phyloP scores from a whole-genome alignment of 2,797 vertebrate species.

The Poeciliopsis gracilis region DNA sequence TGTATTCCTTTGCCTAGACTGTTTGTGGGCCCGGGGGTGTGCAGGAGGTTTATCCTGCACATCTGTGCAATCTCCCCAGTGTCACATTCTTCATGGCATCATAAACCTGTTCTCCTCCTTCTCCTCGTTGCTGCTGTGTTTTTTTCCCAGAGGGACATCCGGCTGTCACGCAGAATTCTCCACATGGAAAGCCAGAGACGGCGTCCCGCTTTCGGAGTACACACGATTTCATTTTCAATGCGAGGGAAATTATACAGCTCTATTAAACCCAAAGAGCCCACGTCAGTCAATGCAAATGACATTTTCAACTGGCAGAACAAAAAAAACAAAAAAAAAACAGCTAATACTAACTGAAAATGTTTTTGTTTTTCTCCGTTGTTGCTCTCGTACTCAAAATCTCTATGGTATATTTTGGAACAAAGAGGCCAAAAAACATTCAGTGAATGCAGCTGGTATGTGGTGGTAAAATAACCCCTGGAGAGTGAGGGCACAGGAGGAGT shows the following conservation, averaged over 20 bases:
- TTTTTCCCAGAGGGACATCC: slow-evolving; percentile 48
- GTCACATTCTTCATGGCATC: slow-evolving; percentile 37
- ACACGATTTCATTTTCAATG: slow-evolving; percentile 50
- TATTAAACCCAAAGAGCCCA: slow-evolving; percentile 50
- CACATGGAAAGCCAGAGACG: slow-evolving; percentile 48
- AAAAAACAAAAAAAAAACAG: slow-evolving; percentile 17
- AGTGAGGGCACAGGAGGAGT: slow-evolving; percentile 22
- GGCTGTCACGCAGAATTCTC: slow-evolving; percentile 45
- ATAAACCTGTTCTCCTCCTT: slow-evolving; percentile 56
- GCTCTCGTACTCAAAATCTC: slow-evolving; percentile 11
- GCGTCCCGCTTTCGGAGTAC: slow-evolving; percentile 41
- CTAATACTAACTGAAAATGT: slow-evolving; percentile 28
- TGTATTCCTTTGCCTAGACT: slow-evolving; percentile 27
- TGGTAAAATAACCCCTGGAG: slow-evolving; percentile 35
- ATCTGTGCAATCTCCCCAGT: slow-evolving; percentile 39
- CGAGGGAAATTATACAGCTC: slow-evolving; percentile 39
- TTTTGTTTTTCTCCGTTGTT: neutral
- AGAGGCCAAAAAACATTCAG: slow-evolving; percentile 20
- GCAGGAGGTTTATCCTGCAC: slow-evolving; percentile 34
- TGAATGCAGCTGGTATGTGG: slow-evolving; percentile 33
- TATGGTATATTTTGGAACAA: slow-evolving; percentile 25
- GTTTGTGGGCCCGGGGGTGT: slow-evolving; percentile 30
- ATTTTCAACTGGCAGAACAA: slow-evolving; percentile 45
- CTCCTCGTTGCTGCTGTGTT: slow-evolving; percentile 50
- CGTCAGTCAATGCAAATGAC: slow-evolving; percentile 16